phyloP scores from a whole-genome alignment of 2,888 invertebrate species.

The Drosophila ustulata region DNA sequence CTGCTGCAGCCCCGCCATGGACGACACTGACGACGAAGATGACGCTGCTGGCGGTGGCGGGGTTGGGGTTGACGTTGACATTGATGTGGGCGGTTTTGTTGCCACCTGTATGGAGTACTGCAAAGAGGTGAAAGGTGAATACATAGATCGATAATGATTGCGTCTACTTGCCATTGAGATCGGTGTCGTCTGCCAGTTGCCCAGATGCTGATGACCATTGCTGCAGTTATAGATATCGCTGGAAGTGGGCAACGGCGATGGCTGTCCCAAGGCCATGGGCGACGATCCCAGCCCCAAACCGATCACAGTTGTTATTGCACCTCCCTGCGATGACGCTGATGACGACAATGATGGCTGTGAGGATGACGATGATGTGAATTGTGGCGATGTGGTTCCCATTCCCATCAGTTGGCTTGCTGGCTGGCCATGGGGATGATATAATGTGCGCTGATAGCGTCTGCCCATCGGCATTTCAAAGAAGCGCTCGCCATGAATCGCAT shows the following conservation, averaged over 20 bases:
- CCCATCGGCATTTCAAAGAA: slow-evolving; percentile 56
- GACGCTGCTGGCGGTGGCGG: not conserved
- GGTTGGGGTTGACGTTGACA: not conserved
- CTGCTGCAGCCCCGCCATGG: not conserved
- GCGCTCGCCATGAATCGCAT: slow-evolving; percentile 50
- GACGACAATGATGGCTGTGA: too few species aligned
- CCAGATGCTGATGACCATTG: slow-evolving; percentile 1
- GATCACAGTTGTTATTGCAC: not conserved
- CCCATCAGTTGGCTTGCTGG: not conserved
- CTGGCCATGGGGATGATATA: slow-evolving; percentile 12
- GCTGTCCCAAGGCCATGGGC: too few species aligned
- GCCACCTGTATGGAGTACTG: slow-evolving; percentile 20
- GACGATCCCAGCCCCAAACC: not conserved
- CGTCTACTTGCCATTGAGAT: slow-evolving; percentile 18
- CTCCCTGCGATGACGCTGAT: too few species aligned
- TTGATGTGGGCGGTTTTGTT: not conserved
- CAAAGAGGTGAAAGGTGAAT: not conserved
- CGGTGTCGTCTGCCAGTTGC: slow-evolving; percentile 14
- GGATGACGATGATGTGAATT: too few species aligned
- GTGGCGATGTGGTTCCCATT: too few species aligned
- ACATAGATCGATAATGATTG: not conserved
- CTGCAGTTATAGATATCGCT: too few species aligned
- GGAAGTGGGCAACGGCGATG: not conserved
- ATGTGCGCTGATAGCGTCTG: too few species aligned
- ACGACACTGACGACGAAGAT: not conserved